These are phyloP conservation scores for Dryococelus australis DNA, from an alignment of 2,888 invertebrate genomes.

Conservation along the genomic window DNA sequence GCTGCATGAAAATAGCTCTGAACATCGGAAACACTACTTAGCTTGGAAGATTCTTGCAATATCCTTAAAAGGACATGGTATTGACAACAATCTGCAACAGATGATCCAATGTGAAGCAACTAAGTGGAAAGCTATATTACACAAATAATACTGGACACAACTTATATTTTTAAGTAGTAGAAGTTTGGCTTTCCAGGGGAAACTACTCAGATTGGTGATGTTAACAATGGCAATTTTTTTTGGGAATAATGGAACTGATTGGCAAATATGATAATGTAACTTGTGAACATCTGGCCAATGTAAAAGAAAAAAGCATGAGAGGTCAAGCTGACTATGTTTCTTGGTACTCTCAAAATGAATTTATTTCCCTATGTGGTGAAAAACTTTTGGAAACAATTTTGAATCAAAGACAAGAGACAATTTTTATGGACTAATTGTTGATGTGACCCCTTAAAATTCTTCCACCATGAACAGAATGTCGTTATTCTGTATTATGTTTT, in stretches of 20 bases:
- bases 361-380: not conserved
- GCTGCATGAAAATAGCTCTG: too few relatives aligned
- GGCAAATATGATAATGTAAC: not conserved
- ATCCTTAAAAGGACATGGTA: too few relatives aligned
- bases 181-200: too few relatives aligned
- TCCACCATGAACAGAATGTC: not conserved
- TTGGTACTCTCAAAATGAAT: not conserved
- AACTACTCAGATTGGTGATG: too few relatives aligned
- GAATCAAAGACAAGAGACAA: not conserved
- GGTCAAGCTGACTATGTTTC: not conserved
- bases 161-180: too few relatives aligned
- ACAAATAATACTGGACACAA: too few relatives aligned
- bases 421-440: not conserved
- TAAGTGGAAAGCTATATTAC: too few relatives aligned
- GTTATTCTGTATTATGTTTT: not conserved
- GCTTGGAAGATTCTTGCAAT: too few relatives aligned
- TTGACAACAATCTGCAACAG: too few relatives aligned
- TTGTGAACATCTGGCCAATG: not conserved
- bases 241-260: not conserved
- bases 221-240: not conserved
- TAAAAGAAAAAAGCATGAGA: not conserved
- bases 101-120: too few relatives aligned
- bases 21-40: too few relatives aligned
- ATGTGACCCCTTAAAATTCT: not conserved
- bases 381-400: not conserved